These are phyloP conservation scores for Sorex maritimensis DNA, from an alignment of 2,797 vertebrate species.

Conservation along the genomic window DNA sequence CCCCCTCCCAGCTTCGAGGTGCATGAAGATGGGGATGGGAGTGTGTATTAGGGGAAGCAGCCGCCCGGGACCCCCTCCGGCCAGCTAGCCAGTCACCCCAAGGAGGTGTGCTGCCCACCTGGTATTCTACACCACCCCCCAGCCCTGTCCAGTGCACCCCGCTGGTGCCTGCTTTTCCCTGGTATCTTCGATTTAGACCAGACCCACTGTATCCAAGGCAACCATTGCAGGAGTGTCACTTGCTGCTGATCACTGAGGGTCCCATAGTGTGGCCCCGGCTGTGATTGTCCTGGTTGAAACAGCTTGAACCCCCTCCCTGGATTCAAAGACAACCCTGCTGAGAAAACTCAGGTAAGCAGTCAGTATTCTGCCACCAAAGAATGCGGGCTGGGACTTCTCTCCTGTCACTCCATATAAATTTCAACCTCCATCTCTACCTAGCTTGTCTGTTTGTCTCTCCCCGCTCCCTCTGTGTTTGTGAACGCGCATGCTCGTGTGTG, in stretches of 20 bases:
- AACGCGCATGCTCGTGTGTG: too few species aligned
- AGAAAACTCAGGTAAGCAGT: constrained; percentile 82
- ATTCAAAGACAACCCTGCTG: constrained; percentile 80
- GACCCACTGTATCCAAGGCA: constrained; percentile 87
- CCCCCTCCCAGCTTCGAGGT: constrained; percentile 71
- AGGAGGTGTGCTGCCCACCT: constrained; percentile 69
- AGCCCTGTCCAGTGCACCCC: constrained; percentile 73
- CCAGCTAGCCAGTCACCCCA: constrained; percentile 71
- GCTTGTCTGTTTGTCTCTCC: constrained; percentile 27
- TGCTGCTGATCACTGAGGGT: constrained; percentile 73
- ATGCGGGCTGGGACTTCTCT: constrained; percentile 71
- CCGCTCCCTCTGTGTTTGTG: not conserved
- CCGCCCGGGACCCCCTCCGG: constrained; percentile 60
- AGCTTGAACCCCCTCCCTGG: constrained; percentile 76
- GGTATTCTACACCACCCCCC: constrained; percentile 73
- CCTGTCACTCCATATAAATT: constrained; percentile 71
- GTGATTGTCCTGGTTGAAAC: constrained; percentile 77
- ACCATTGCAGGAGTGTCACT: constrained; percentile 87
- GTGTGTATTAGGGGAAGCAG: constrained; percentile 72
- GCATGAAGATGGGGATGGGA: constrained; percentile 84
- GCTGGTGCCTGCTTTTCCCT: constrained; percentile 72
- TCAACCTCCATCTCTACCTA: constrained; percentile 78
- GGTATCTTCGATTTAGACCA: constrained; percentile 82
- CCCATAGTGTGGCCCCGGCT: constrained; percentile 71
- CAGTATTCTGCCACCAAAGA: constrained; percentile 64